Evolutionary conservation across 2,113 vertebrate genomes (phyloP).

Genomic region (Sceloporus tristichus): DNA sequence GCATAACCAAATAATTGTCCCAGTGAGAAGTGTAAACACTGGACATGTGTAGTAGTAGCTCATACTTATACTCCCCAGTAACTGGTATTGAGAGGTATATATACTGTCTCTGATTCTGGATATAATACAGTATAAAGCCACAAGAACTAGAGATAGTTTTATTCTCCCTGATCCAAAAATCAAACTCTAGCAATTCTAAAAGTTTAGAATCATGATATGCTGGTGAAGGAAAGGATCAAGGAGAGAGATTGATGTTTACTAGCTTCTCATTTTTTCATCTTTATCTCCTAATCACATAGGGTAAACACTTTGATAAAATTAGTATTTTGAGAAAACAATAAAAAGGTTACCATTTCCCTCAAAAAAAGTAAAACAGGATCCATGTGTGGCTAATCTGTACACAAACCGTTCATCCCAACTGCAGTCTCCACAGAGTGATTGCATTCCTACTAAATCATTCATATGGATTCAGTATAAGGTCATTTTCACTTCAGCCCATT

Average conservation of each 20-base stretch:
- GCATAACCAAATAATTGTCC: too few species aligned
- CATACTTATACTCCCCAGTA: too few species aligned
- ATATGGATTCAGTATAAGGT: fast-evolving
- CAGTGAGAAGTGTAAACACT: too few species aligned
- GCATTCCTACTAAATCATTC: background rate
- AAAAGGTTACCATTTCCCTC: background rate
- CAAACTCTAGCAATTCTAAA: background rate
- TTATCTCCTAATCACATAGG: background rate
- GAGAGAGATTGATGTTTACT: background rate
- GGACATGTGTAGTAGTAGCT: too few species aligned
- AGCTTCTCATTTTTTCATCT: background rate
- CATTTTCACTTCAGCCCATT: slow-evolving; percentile 5
- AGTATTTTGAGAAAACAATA: background rate
- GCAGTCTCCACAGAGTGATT: background rate
- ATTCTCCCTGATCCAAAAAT: background rate
- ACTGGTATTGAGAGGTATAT: too few species aligned
- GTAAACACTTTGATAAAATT: background rate
- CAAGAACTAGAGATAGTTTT: background rate
- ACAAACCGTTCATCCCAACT: background rate
- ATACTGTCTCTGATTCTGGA: background rate
- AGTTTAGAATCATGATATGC: background rate
- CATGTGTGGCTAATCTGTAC: background rate
- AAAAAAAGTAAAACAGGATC: background rate
- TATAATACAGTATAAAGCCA: background rate
- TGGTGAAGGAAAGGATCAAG: background rate